Percentiles rank a stretch among this genome's conserved stretches.
phyloP scores from a whole-genome alignment of 1,140 invertebrate species.

The Rhopalosiphum padi region DNA sequence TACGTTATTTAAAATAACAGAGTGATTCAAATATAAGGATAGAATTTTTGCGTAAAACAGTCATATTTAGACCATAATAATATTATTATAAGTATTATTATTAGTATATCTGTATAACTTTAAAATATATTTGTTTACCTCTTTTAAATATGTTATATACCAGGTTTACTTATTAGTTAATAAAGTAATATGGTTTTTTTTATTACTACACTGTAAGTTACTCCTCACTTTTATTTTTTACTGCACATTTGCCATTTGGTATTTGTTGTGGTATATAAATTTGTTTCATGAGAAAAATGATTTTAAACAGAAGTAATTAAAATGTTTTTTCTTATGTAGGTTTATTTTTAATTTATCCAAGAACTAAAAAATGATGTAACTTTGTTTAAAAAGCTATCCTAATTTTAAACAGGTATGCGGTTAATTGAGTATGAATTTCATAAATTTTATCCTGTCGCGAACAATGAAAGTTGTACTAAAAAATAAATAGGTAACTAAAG shows the following conservation, averaged over 20 bases:
- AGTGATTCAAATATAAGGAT: no score
- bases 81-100: no score
- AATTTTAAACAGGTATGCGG: not conserved
- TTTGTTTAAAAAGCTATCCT: not conserved
- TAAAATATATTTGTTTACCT: no score
- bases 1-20: no score
- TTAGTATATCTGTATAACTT: no score
- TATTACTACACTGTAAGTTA: not conserved
- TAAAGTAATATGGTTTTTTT: no score
- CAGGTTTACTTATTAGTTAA: no score
- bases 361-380: not conserved
- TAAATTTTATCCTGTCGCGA: not conserved
- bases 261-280: not conserved
- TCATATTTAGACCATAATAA: no score
- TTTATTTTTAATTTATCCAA: not conserved
- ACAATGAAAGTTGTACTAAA: not conserved
- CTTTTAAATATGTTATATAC: no score
- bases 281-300: not conserved
- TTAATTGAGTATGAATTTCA: not conserved
- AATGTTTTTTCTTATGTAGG: not conserved
- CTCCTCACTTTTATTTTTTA: not conserved
- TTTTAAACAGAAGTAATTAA: not conserved
- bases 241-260: not conserved
- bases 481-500: conserved; percentile 22
- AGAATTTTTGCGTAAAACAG: no score